Evolutionary conservation across 1,140 invertebrate species (phyloP).

Genomic region (Pogonomyrmex californicus): DNA sequence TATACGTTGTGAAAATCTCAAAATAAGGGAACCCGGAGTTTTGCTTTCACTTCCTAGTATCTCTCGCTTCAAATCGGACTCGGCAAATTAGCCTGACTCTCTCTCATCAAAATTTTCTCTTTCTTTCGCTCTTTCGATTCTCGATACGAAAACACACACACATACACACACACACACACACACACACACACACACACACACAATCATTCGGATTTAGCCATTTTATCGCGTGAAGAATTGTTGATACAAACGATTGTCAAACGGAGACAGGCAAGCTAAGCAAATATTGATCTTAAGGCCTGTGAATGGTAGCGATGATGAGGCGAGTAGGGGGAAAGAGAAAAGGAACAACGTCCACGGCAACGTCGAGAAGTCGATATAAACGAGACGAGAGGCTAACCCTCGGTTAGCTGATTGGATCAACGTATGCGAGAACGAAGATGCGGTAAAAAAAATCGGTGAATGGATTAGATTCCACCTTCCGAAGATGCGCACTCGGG

Average conservation of each 20-base stretch:
- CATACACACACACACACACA: background rate
- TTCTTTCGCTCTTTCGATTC: conserved; percentile 36
- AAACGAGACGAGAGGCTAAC: conserved; percentile 45
- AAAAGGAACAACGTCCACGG: conserved; percentile 37
- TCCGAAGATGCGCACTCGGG: background rate
- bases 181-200: background rate
- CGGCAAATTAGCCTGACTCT: conserved; percentile 43
- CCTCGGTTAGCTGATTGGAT: conserved; percentile 57
- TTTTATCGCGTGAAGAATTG: conserved; percentile 56
- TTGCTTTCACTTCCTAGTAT: conserved; percentile 54
- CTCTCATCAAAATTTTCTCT: conserved; percentile 31
- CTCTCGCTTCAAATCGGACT: conserved; percentile 23
- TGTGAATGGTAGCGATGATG: conserved; percentile 63
- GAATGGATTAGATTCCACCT: conserved; percentile 19
- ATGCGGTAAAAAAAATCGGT: conserved; percentile 35
- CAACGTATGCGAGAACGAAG: conserved; percentile 5
- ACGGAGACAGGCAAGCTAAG: conserved; percentile 59
- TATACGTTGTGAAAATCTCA: conserved; percentile 40
- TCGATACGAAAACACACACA: conserved; percentile 19
- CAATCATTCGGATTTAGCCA: conserved; percentile 12
- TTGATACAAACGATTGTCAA: conserved; percentile 69
- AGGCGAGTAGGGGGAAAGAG: conserved; percentile 48
- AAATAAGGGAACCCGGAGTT: conserved; percentile 21
- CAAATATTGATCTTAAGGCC: conserved; percentile 63
- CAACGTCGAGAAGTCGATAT: conserved; percentile 46